A percentile compares a stretch with the other conserved stretches of the same genome.
Conservation (phyloP, 2,888 invertebrate species). For the Tethea ocularis region DNA sequence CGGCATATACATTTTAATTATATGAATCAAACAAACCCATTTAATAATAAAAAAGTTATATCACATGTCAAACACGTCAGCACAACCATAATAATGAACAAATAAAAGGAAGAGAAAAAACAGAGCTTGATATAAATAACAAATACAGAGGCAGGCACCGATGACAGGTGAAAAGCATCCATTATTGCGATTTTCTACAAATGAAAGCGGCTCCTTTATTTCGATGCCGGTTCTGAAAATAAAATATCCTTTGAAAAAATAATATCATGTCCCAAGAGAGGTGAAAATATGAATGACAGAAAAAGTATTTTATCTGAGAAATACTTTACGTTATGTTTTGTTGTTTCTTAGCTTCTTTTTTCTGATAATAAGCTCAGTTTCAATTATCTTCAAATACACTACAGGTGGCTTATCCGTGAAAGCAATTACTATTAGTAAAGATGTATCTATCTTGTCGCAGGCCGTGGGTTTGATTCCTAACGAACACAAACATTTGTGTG, state of each 20-base stretch:
- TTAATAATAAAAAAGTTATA: background rate
- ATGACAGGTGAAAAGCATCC: conserved; percentile 63
- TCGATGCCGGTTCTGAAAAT: conserved; percentile 38
- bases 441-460: too few species aligned
- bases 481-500: too few species aligned
- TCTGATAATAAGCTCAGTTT: background rate
- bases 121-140: conserved; percentile 42
- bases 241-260: conserved; percentile 55
- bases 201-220: conserved; percentile 53
- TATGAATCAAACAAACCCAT: background rate
- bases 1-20: too few species aligned
- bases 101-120: conserved; percentile 20
- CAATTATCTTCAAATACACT: background rate
- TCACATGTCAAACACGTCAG: background rate
- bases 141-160: conserved; percentile 43
- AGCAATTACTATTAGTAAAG: background rate
- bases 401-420: background rate
- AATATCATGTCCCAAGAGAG: conserved; percentile 44
- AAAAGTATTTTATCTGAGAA: conserved; percentile 38
- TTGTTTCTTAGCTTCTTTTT: background rate
- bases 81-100: conserved; percentile 4
- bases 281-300: conserved; percentile 50
- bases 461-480: too few species aligned
- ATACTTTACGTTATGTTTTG: background rate
- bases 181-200: conserved; percentile 57